Evolutionary conservation across 2,888 invertebrate genomes (phyloP).

Genomic region (Diaperis boleti): DNA sequence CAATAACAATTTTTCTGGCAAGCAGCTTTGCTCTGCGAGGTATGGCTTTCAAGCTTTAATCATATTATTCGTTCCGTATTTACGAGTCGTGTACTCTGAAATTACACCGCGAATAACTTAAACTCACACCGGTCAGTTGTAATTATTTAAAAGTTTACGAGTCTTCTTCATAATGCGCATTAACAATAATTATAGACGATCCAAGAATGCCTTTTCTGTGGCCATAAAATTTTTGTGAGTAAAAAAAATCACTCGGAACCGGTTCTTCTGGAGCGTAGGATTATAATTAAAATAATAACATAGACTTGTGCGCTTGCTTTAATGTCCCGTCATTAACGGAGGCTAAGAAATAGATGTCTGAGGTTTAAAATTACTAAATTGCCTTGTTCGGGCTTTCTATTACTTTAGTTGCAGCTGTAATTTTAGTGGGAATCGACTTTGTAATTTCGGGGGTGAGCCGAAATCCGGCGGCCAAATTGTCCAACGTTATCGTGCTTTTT

Average conservation of each 20-base stretch:
- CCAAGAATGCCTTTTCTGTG: conserved; percentile 18
- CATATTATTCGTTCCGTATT: no score
- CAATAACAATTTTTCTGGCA: no score
- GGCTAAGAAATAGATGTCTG: conserved; percentile 30
- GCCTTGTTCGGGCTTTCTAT: conserved; percentile 22
- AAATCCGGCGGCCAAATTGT: conserved; percentile 19
- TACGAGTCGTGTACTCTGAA: no score
- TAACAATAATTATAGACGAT: conserved; percentile 38
- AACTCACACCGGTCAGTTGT: conserved; percentile 1
- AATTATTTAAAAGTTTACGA: conserved; percentile 36
- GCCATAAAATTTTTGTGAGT: conserved; percentile 28
- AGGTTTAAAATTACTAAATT: conserved; percentile 29
- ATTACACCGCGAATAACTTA: no score
- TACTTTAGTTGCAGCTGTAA: conserved; percentile 2
- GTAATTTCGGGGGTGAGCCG: conserved; percentile 21
- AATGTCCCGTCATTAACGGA: conserved; percentile 45
- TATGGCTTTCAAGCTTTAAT: no score
- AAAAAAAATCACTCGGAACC: conserved; percentile 36
- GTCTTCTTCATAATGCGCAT: conserved; percentile 26
- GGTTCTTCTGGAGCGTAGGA: conserved; percentile 45
- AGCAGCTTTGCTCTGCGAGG: no score
- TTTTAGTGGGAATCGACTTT: conserved; percentile 14
- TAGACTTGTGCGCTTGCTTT: conserved; percentile 42
- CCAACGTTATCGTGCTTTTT: conserved; percentile 27
- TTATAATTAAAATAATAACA: conserved; percentile 54